Evolutionary conservation across 1,140 invertebrate species (phyloP), one percentile per base, ranked within the genome.

Genomic region (Caerostris extrusa): DNA sequence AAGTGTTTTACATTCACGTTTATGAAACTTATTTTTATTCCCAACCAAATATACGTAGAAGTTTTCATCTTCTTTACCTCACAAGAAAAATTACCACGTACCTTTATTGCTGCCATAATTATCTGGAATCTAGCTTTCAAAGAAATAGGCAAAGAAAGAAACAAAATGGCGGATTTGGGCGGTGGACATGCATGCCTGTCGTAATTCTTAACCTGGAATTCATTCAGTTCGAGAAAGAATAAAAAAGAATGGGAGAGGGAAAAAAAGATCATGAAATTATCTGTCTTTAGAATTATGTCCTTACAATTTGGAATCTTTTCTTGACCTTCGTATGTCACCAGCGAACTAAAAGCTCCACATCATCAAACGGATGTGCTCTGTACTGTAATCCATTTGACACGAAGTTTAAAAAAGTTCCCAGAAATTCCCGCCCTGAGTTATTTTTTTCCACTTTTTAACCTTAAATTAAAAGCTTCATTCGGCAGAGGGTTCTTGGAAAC

Each of bases 101-200:
- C 34, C 10, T 61, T 77, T 8, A 10, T 5, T 53, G 34, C 14
- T 12, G 8, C 34, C 10, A 50, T 77, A 53, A 77, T 77, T 77
- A 77, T 53, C 71, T 53, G 3, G 53, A 53, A 77, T 77, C 34
- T 77, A 3, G 34, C 12, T 53, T 10, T 3, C 5, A 77, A 50
- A 8, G 4, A 3, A 53, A 10, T 77, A 3, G 71, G 34, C 34
- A 34, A 34, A 77, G 53, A 64, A 64, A 77, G 71, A 77, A 77
- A 77, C 71, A 50, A 50, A 77, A 77, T 77, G 53, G 34, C 71
- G 71, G 71, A 77, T 77, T 50, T 77, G 71, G 71, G 71, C 71
- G 71, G 50, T 50, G 71, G 12, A 14, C 3, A 50, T 5, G 12
- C 71, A 53, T 50, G 34, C 3, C n/a, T 71, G 19, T 50, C 71